Conservation (phyloP, 2,113 vertebrate species). For the Pluvialis apricaria region DNA sequence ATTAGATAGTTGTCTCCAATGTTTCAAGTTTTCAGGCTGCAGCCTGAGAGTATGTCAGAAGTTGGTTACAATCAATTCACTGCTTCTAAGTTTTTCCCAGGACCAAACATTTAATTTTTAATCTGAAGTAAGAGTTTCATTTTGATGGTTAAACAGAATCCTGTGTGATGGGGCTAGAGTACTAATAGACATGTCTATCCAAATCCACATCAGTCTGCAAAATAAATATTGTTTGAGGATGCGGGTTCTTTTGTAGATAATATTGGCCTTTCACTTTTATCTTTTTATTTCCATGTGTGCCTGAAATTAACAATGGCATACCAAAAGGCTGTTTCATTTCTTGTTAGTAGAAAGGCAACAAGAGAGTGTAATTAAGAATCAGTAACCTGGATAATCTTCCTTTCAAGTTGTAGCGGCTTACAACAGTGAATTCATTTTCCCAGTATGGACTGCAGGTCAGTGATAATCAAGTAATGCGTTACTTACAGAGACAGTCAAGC, state of each 20-base stretch:
- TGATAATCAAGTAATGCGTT: background rate
- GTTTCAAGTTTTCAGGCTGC: background rate
- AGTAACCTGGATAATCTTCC: background rate
- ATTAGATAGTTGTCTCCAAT: background rate
- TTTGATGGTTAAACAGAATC: background rate
- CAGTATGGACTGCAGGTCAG: background rate
- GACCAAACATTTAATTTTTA: background rate
- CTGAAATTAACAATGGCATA: background rate
- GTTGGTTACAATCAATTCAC: background rate
- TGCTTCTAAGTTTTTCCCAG: background rate
- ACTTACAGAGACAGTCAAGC: background rate
- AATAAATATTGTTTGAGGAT: background rate
- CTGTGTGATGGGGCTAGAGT: background rate
- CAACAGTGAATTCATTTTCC: background rate
- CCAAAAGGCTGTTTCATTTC: background rate
- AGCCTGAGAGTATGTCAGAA: background rate
- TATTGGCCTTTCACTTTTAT: background rate
- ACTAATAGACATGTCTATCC: background rate
- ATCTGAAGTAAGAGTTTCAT: background rate
- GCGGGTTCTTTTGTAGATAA: background rate
- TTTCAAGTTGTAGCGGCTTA: background rate
- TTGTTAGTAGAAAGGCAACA: background rate
- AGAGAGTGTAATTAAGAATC: background rate
- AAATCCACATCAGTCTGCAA: background rate
- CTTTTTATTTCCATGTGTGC: background rate